Base-by-base conservation (phyloP, 2,888 invertebrate genomes). In the Drosophila lacicola region DNA sequence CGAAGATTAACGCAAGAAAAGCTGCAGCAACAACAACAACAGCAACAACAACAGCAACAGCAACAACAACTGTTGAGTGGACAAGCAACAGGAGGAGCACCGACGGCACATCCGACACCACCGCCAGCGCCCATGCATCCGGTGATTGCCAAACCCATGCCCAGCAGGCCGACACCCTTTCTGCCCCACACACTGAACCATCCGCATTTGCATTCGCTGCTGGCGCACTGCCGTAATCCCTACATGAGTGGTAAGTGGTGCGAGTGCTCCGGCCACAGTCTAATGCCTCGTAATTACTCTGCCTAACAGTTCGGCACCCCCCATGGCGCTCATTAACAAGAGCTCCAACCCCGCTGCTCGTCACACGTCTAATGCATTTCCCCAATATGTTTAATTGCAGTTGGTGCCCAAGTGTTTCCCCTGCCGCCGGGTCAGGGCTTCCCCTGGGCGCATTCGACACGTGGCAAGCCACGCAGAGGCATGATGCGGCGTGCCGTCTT, bases 401-500 rank as follows among this genome's bases (percentile, higher is more conserved):
- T 94, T 87, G 93, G 92, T 57, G 92, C 95, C 0, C 94, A 95
- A 92, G 95, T 95, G 41, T 95, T 95, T 78, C 95, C 95, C 11
- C 90, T 95, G 37, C 94, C 95, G 0, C 93, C 93, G 37, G 95
- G 95, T 1, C 93, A 93, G 87, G 93, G 93, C 0, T 97, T 98
- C 90, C 97, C 98, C 10, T 98, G 98, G 98, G 97, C 97, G 42
- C 96, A 97, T 90, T 97, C 97, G 91, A 96, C 97, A 29, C 94
- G 97, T 92, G 97, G 98, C 90, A 98, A 98, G 91, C 98, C 98
- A 0, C 94, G 99, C 0, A 94, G 98, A 6, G 98, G 98, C 1
- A 99, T 99, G 98, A 97, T 99, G 96, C 94, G 99, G 42, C 94
- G 99, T 41, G 99, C 99, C 0, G 99, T 99, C 42, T 99, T 99